phyloP scores from a whole-genome alignment of 37 sponge, comb jelly and placozoan genomes.

The Aplysina aerophoba region DNA sequence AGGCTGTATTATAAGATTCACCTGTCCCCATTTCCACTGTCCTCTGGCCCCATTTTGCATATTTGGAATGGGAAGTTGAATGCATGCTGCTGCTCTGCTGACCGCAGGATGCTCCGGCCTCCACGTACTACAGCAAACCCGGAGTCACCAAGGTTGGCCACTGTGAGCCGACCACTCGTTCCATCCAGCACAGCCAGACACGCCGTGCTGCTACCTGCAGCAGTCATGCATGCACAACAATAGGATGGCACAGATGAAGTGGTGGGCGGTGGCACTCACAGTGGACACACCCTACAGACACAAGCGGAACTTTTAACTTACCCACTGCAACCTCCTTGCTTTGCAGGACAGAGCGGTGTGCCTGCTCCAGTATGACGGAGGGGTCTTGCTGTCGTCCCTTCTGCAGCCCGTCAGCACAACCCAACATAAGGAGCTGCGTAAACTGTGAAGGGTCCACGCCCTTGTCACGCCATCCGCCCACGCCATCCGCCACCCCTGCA shows the following conservation, averaged over 20 bases:
- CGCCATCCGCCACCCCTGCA: constrained; percentile 83
- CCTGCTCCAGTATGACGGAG: constrained; percentile 43
- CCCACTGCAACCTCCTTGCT: constrained; percentile 40
- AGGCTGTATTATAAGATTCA: no score
- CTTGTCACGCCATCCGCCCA: constrained; percentile 71
- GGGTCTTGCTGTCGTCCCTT: constrained; percentile 10
- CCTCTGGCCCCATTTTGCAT: constrained; percentile 7
- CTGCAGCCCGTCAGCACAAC: constrained; percentile 38
- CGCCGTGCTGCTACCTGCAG: constrained; percentile 74
- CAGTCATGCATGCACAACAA: not conserved
- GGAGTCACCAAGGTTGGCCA: constrained; percentile 76
- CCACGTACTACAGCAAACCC: constrained; percentile 58
- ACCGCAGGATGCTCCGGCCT: constrained; percentile 36
- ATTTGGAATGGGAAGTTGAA: constrained; percentile 80
- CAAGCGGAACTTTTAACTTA: not conserved
- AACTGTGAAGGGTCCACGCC: constrained; percentile 72
- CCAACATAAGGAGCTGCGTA: constrained; percentile 53
- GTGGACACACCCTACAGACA: not conserved
- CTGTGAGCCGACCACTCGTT: constrained; percentile 31
- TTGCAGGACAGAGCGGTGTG: constrained; percentile 31
- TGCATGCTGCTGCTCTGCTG: constrained; percentile 44
- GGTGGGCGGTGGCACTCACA: not conserved
- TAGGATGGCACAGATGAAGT: not conserved
- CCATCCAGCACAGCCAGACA: constrained; percentile 63
- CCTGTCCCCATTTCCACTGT: no score